These are phyloP conservation scores for Neomorphus geoffroyi DNA, from an alignment of 2,797 vertebrate genomes.

Conservation along the genomic window DNA sequence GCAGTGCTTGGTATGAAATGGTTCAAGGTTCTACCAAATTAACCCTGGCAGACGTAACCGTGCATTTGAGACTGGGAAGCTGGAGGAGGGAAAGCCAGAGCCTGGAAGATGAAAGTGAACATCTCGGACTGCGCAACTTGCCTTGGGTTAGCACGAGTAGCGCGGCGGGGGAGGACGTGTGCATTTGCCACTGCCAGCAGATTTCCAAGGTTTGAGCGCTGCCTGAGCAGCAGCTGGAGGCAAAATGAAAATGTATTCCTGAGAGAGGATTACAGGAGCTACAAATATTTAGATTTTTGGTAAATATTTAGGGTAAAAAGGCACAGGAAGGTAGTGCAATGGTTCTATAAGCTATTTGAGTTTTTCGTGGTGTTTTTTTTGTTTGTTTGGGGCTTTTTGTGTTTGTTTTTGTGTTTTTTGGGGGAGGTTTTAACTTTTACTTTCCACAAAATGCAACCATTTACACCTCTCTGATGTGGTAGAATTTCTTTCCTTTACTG, in stretches of 20 bases:
- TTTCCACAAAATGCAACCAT: neutral
- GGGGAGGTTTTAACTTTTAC: neutral
- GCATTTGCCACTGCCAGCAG: neutral
- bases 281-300: neutral
- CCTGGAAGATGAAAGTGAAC: neutral
- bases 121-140: fast-evolving
- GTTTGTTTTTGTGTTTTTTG: too few species aligned
- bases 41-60: neutral
- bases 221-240: neutral
- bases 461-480: neutral
- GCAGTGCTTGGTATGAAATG: neutral
- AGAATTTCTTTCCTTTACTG: neutral
- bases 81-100: neutral
- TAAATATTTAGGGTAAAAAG: neutral
- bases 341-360: neutral
- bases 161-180: neutral
- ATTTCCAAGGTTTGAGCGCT: neutral
- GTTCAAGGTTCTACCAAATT: neutral
- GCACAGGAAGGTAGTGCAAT: neutral
- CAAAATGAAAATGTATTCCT: neutral
- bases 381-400: neutral
- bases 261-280: neutral
- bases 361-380: neutral
- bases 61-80: neutral
- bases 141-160: neutral